phyloP scores from a whole-genome alignment of 2,888 invertebrate species.

The Xanthia icteritia region DNA sequence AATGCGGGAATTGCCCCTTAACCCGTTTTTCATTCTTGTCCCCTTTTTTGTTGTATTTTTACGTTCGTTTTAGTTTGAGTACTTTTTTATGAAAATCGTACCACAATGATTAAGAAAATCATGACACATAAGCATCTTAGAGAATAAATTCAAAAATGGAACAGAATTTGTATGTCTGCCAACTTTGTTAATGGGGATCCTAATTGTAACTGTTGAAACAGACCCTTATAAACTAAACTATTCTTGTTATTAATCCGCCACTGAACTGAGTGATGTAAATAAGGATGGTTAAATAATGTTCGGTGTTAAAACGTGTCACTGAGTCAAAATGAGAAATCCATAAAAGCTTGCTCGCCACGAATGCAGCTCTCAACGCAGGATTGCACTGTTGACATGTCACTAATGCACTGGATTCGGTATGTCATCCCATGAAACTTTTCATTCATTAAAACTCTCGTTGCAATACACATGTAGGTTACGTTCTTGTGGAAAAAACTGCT shows the following conservation, averaged over 20 bases:
- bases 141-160: neutral
- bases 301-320: neutral
- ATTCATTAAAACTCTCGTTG: neutral
- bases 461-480: neutral
- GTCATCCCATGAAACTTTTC: neutral
- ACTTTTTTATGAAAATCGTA: neutral
- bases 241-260: neutral
- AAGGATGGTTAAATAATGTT: neutral
- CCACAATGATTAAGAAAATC: neutral
- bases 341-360: neutral
- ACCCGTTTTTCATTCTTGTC: neutral
- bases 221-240: neutral
- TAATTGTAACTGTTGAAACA: neutral
- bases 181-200: neutral
- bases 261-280: neutral
- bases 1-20: neutral
- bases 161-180: neutral
- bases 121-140: neutral
- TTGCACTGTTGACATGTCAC: neutral
- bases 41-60: neutral
- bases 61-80: neutral
- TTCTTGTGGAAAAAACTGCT: neutral
- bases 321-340: conserved; percentile 2
- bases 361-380: conserved; percentile 11
- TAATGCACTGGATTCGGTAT: conserved; percentile 3